Base-by-base conservation (phyloP, 2,888 invertebrate genomes). In the Toxonevra muliebris region DNA sequence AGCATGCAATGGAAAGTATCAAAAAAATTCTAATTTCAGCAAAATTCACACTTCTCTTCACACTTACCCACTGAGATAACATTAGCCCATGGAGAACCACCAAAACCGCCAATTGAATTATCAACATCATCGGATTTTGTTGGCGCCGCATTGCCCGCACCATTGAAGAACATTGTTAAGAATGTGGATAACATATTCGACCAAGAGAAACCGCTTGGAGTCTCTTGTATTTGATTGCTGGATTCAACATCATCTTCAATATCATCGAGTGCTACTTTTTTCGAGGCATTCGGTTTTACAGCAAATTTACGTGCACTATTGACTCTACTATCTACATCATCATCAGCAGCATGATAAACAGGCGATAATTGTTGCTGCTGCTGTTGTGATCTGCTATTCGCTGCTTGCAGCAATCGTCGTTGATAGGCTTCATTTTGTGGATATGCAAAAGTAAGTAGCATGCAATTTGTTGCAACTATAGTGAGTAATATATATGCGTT, bases 11-110 rank as follows among this genome's bases (percentile, higher is more conserved):
- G 64, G 52, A 43, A 2, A 15, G 48, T 30, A 59, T 43, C 40
- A 0, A 2, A 59, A 13, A 11, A 40, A 58, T 48, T 20, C 11
- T 64, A 50, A 50, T 50, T 40, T 12, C 9, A 65, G 12, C 4
- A 61, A 1, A 4, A 62, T 20, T 30, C n/a, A 61, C 50, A 10
- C 45, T 61, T 1, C 17, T 42, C 13, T 2, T 12, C 48, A n/a
- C 48, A 65, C 77, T 60, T 71, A 85, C 85, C 95, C 83, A 95
- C 92, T 9, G 94, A 91, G 61, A 96, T 87, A 30, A 95, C 87
- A 85, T 94, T 94, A 55, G 95, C 92, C 96, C 95, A 96, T 19
- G 95, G 94, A 19, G 95, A 95, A 45, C 91, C 88, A 0, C 92
- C 89, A 10, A 88, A 88, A 13, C 90, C 87, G 13, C 90, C 87